Base-by-base conservation (phyloP, 2,888 invertebrate genomes). In the Idaea straminata region DNA sequence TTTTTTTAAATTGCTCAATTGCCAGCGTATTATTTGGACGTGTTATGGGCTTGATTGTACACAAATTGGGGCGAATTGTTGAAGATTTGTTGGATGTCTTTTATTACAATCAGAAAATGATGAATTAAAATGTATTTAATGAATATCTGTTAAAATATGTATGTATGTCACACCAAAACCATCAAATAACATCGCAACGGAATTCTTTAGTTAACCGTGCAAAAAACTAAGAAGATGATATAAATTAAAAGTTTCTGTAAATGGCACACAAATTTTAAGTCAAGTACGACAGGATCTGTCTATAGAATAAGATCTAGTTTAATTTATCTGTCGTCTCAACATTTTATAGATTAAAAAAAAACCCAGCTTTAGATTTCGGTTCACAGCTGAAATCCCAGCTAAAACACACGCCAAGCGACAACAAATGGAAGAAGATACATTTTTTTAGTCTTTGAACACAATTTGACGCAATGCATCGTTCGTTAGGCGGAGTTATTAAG, bases 401-500 rank as follows among this genome's bases (percentile, higher is more conserved):
- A 36, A 47, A 13, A 47, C 4, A 47, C 10, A 47, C 10, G 10
- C 10, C 47, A 47, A 47, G 13, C 7, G 47, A 7, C 5, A 10
- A 36, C 36, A 47, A 47, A 13, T 47, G 10, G 25, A 25, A 25
- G 1, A 47, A 47, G 47, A 47, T 47, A 13, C 13, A 7, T 36
- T 36, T 36, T 34, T 36, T 59, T 35, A 34, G 47, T 61, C 59
- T 62, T 16, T 62, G 47, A 64, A 66, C 62, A 64, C 64, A 69
- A 66, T 63, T 75, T 72, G 69, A 71, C 70, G 72, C 72, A 68
- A 70, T 74, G 72, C 78, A 78, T 78, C 79, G 78, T 84, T 86
- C 81, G 80, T 85, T 84, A 84, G 77, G 73, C 74, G 69, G 72
- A 76, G 78, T 80, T 84, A 83, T 83, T 81, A 81, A 75, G 75